Conservation (phyloP, 2,797 vertebrate genomes). For the Triplophysa yarkandensis region DNA sequence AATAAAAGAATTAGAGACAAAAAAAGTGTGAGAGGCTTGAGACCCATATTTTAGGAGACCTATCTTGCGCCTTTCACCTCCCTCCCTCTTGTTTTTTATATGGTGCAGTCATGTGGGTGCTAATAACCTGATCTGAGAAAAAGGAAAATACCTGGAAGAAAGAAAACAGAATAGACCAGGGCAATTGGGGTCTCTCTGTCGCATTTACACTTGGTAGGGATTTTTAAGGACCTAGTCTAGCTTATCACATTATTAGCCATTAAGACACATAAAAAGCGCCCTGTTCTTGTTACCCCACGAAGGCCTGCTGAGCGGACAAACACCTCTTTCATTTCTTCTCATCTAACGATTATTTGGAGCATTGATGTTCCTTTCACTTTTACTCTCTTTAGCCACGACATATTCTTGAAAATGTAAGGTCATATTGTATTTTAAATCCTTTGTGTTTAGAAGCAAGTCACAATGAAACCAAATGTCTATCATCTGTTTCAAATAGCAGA, state of each 20-base stretch:
- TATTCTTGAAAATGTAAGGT: conserved; percentile 1
- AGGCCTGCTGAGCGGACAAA: conserved; percentile 87
- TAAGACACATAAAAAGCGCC: conserved; percentile 89
- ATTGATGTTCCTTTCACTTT: conserved; percentile 67
- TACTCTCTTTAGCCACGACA: conserved; percentile 60
- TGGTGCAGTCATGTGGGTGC: conserved; percentile 87
- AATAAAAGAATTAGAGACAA: conserved; percentile 43
- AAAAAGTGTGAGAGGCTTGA: conserved; percentile 12
- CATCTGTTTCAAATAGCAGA: not conserved
- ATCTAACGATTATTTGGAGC: conserved; percentile 66
- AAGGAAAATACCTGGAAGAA: conserved; percentile 83
- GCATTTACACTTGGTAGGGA: conserved; percentile 87
- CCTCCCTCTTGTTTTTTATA: conserved; percentile 76
- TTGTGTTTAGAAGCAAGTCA: not conserved
- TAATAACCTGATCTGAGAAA: conserved; percentile 89
- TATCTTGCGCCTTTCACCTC: conserved; percentile 73
- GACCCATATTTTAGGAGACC: conserved; percentile 77
- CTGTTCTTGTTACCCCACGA: conserved; percentile 84
- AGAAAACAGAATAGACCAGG: conserved; percentile 84
- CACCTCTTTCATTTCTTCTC: conserved; percentile 84
- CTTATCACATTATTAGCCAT: conserved; percentile 96
- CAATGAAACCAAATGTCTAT: not conserved
- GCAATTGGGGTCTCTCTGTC: conserved; percentile 91
- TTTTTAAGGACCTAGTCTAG: conserved; percentile 87
- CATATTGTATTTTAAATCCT: not conserved